Conservation (phyloP, 2,113 vertebrate genomes). For the Gnathonemus longibarbis region DNA sequence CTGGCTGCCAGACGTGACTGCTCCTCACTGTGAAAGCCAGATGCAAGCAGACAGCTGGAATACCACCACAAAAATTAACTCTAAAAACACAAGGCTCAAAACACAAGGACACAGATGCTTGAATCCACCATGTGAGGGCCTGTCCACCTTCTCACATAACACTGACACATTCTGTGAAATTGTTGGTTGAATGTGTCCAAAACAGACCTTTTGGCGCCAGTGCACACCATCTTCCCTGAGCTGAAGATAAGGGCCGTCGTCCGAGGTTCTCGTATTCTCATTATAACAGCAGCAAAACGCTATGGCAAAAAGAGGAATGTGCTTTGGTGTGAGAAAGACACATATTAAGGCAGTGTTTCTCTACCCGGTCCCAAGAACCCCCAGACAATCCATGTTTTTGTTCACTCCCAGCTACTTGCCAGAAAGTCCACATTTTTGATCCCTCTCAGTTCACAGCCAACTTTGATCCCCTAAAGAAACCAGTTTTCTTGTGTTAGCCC, state of each 20-base stretch:
- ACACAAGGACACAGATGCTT: neutral
- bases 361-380: neutral
- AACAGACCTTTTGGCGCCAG: constrained; percentile 89
- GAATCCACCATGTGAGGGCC: neutral
- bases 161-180: neutral
- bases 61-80: neutral
- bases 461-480: neutral
- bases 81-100: neutral
- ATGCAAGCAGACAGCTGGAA: neutral
- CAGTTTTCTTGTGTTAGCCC: neutral
- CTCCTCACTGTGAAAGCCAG: constrained; percentile 71
- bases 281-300: constrained; percentile 98
- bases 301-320: constrained; percentile 43
- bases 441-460: neutral
- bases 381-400: neutral
- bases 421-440: neutral
- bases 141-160: neutral
- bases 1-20: constrained; percentile 91
- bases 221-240: constrained; percentile 99
- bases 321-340: neutral
- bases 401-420: neutral
- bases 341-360: neutral
- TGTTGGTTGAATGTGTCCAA: neutral
- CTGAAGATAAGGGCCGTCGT: constrained; percentile 98
- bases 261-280: constrained; percentile 97